Evolutionary conservation across 2,888 invertebrate genomes (phyloP).

Genomic region (Heteropelma amictum): DNA sequence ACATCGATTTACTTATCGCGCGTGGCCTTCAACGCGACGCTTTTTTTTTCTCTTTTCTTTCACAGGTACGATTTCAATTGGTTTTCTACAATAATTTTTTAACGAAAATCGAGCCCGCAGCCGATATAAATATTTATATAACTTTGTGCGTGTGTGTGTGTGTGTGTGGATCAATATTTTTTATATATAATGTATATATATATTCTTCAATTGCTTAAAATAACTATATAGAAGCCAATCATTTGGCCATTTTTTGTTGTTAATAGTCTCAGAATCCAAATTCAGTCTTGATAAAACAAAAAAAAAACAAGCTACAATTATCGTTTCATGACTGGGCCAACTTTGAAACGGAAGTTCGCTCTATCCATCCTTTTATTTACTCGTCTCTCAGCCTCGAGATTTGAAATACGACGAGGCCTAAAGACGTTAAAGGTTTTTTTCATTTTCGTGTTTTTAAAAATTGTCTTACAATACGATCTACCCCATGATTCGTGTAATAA

Average conservation of each 20-base stretch:
- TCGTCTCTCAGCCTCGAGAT: slow-evolving; percentile 51
- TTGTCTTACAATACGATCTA: slow-evolving; percentile 56
- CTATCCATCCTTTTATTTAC: background rate
- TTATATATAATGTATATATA: slow-evolving; percentile 41
- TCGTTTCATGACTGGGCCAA: slow-evolving; percentile 68
- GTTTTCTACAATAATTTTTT: slow-evolving; percentile 56
- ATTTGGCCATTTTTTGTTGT: slow-evolving; percentile 47
- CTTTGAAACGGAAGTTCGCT: slow-evolving; percentile 44
- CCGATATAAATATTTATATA: slow-evolving; percentile 47
- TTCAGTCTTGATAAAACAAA: slow-evolving; percentile 67
- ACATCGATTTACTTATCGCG: slow-evolving; percentile 56
- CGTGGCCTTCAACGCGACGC: slow-evolving; percentile 55
- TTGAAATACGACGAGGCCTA: slow-evolving; percentile 48
- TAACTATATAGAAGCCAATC: slow-evolving; percentile 37
- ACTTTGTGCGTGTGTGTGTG: too few relatives aligned
- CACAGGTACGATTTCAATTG: slow-evolving; percentile 60
- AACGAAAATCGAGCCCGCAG: slow-evolving; percentile 57
- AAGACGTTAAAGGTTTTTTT: slow-evolving; percentile 48
- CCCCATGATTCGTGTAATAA: slow-evolving; percentile 64
- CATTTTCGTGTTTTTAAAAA: slow-evolving; percentile 10
- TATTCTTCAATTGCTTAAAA: slow-evolving; percentile 26
- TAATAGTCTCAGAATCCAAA: slow-evolving; percentile 58
- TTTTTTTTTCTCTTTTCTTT: slow-evolving; percentile 47
- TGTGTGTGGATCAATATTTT: too few relatives aligned
- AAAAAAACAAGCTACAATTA: slow-evolving; percentile 63